Base-by-base conservation (phyloP, 2,797 vertebrate genomes). In the Myotis pilosus region DNA sequence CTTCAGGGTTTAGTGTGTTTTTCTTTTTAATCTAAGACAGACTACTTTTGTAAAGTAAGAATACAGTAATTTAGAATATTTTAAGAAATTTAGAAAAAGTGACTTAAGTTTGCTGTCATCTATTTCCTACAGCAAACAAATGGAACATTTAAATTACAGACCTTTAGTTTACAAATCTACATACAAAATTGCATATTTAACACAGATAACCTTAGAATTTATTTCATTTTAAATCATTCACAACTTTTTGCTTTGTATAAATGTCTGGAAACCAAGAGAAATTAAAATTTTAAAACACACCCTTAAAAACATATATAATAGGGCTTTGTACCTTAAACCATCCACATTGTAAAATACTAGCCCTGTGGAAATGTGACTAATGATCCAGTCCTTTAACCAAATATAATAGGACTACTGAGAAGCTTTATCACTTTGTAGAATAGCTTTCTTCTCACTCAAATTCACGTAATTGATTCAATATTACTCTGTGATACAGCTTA, bases 361-460 rank as follows among this genome's bases (percentile, higher is more conserved):
- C 66, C 36, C 64, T 87, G 55, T 92, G 87, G 60, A 90, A 95
- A 93, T 89, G 82, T 94, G 86, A 95, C 92, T 91, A 89, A 83
- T 51, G 92, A 92, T 90, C 72, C 74, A 96, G 84, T 71, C 74
- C 87, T 97, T 95, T 88, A 95, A 53, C 49, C 94, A 96, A 95
- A 94, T 79, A 94, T 79, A 96, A 95, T 23, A 83, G 69, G 82
- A 93, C 68, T 74, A 93, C 57, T 66, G 68, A 94, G 85, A 94
- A 95, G 75, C 87, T 95, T 92, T 96, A 89, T 82, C 87, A 94
- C 76, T 96, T 93, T 87, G 68, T 74, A 95, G 69, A 85, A 90
- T n/a, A 95, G 57, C 41, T 96, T 94, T 96, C 57, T 92, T 85
- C 94, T 96, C 75, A 83, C 91, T 95, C 86, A 94, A 92, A 96